A percentile compares a stretch with the other conserved stretches of the same genome.
These are phyloP conservation scores for Habropoda laboriosa DNA, from an alignment of 1,140 invertebrate genomes.

Conservation along the genomic window DNA sequence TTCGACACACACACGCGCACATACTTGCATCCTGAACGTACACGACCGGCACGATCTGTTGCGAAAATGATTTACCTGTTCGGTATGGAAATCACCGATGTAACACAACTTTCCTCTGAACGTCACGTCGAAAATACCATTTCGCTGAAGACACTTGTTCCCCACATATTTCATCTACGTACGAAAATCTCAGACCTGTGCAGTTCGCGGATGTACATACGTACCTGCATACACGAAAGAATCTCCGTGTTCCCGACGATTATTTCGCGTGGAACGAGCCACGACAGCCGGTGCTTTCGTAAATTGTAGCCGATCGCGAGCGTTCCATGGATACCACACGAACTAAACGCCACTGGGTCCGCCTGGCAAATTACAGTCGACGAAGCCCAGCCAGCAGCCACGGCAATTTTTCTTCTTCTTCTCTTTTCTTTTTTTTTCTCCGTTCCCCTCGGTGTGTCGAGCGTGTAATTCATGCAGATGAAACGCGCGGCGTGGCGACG, in stretches of 20 bases:
- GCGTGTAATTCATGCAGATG: background rate
- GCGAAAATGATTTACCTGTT: constrained; percentile 24
- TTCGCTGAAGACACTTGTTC: no score
- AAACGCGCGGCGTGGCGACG: no score
- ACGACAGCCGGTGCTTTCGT: background rate
- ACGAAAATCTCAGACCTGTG: background rate
- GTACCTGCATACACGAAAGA: no score
- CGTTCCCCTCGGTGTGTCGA: no score
- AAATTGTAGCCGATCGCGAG: background rate
- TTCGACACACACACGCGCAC: no score
- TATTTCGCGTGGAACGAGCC: background rate
- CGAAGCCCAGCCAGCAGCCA: no score
- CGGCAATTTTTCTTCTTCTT: constrained; percentile 28
- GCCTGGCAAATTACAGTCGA: constrained; percentile 23
- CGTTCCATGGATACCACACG: background rate
- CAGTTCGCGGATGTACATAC: no score
- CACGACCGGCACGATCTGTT: constrained; percentile 18
- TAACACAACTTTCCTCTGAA: no score
- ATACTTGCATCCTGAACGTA: constrained; percentile 5
- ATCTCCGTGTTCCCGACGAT: background rate
- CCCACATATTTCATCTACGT: no score
- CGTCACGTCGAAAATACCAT: background rate
- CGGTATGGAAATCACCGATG: constrained; percentile 1
- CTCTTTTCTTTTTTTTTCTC: no score
- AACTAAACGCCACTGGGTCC: background rate